Conservation (phyloP, 2,797 vertebrate species). For the Gadopsis marmoratus region DNA sequence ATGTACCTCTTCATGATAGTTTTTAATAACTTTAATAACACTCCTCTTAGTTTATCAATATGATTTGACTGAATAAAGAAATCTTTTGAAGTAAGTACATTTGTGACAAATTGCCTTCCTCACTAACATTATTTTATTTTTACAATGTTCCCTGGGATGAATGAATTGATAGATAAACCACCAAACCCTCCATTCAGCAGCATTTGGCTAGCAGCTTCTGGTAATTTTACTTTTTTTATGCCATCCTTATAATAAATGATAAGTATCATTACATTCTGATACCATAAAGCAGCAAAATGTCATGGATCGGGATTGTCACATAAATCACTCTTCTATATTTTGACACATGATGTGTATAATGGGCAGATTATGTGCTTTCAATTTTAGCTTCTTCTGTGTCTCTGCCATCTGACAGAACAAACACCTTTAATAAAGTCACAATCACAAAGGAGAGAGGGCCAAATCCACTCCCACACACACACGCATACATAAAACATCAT, state of each 20-base stretch:
- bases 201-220: conserved; percentile 82
- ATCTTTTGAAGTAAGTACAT: background rate
- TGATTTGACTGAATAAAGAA: background rate
- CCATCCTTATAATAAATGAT: conserved; percentile 70
- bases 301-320: conserved; percentile 64
- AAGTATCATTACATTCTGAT: conserved; percentile 71
- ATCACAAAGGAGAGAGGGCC: conserved; percentile 89
- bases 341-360: conserved; percentile 79
- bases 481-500: conserved; percentile 34
- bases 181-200: conserved; percentile 61
- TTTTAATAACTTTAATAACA: conserved; percentile 9
- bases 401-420: conserved; percentile 69
- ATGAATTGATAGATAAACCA: conserved; percentile 65
- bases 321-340: conserved; percentile 76
- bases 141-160: conserved; percentile 56
- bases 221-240: conserved; percentile 69
- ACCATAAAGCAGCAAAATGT: conserved; percentile 67
- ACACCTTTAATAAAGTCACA: conserved; percentile 81
- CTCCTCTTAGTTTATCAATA: background rate
- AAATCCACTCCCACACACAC: conserved; percentile 85
- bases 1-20: too few relatives aligned
- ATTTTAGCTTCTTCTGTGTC: conserved; percentile 70
- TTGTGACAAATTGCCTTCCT: conserved; percentile 4
- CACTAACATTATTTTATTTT: conserved; percentile 47
- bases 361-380: conserved; percentile 74